Percentiles rank a stretch among this genome's conserved stretches.
phyloP scores from a whole-genome alignment of 1,140 invertebrate species.

The Apolygus lucorum region DNA sequence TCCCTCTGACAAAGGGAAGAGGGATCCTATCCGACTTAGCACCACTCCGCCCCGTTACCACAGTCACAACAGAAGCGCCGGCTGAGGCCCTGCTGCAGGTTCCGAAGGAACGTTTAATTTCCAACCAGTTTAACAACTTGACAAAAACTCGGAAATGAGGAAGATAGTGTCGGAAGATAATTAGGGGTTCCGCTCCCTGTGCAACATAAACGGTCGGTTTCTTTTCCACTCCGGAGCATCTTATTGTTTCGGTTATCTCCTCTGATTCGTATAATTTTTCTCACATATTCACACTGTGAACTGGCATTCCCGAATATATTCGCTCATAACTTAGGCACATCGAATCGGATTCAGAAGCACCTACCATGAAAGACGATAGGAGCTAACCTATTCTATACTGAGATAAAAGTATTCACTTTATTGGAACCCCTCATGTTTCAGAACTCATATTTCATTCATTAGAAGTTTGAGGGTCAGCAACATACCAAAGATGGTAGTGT shows the following conservation, averaged over 20 bases:
- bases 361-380: too few species aligned
- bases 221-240: background rate
- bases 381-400: too few species aligned
- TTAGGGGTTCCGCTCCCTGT: background rate
- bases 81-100: background rate
- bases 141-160: background rate
- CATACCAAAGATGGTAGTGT: too few species aligned
- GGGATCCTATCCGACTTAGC: background rate
- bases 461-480: too few species aligned
- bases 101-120: background rate
- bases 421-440: too few species aligned
- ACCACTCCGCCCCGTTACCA: background rate
- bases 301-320: too few species aligned
- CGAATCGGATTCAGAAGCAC: too few species aligned
- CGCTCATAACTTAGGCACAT: too few species aligned
- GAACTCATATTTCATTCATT: too few species aligned
- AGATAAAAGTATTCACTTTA: too few species aligned
- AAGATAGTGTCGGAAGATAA: background rate
- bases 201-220: background rate
- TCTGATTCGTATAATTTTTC: too few species aligned
- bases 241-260: background rate
- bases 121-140: background rate
- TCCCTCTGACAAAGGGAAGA: conserved; percentile 6
- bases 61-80: background rate
- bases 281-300: too few species aligned